Evolutionary conservation across 92 coral and sea anemone genomes (phyloP), one percentile per base, ranked within the genome.

Genomic region (Epizoanthus stellaris): DNA sequence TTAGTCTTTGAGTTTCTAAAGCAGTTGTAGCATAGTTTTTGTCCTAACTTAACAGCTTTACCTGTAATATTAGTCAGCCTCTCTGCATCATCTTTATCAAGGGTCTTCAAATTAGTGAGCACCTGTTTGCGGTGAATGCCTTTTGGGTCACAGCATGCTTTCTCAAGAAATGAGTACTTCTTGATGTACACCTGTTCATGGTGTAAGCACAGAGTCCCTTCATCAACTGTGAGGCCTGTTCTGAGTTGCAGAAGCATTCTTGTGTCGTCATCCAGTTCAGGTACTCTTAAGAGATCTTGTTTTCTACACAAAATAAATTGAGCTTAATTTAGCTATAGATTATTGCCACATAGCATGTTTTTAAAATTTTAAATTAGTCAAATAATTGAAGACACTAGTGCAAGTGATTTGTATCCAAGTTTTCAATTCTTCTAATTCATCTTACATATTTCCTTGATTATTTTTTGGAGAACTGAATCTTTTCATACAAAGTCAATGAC

Each of bases 141-240:
- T 76, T 62, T 59, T 14, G 81, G 67, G 39, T 76, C 81, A 76
- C 81, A 76, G 54, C 81, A 76, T 0, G 68, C 59, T 59, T 30
- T 76, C 56, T 76, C 67, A 76, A 76, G 81, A 76, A 56, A 54
- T 76, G 81, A 62, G 62, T 59, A 76, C 65, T 76, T 76, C 60
- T 54, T 38, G 49, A 76, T 76, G 81, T 76, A 76, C 68, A 76
- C 67, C 56, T 76, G 81, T 65, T 75, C 81, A 54, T 76, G 68
- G 67, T 76, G 81, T 76, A 76, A 76, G 56, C 68, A 76, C 67
- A 76, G 81, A 75, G 81, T 75, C 42, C 67, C 36, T 75, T 75
- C 81, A 6, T 75, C n/a, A 75, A 75, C 81, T 75, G 40, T 36
- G 19, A 75, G 67, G 67, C 81, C 81, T 75, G 81, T 75, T 39